phyloP scores from a whole-genome alignment of 2,113 vertebrate species.

The Microtus richardsoni region DNA sequence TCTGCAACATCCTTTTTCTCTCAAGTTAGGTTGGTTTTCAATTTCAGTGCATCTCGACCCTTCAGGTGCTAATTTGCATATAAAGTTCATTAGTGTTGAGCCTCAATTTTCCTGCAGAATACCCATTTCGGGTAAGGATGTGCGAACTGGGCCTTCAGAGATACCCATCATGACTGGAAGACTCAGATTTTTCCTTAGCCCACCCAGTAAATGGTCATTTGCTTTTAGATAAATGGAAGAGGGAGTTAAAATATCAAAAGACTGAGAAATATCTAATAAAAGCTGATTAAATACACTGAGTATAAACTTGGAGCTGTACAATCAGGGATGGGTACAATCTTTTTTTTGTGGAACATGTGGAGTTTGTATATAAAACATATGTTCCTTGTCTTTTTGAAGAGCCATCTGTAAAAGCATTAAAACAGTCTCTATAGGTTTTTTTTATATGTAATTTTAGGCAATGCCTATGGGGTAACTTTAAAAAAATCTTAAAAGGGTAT shows the following conservation, averaged over 20 bases:
- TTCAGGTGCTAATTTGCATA: neutral
- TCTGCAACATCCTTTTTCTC: neutral
- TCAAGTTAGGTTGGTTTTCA: neutral
- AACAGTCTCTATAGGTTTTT: neutral
- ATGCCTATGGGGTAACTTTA: neutral
- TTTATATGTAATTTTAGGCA: neutral
- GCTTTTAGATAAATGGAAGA: neutral
- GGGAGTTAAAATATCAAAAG: neutral
- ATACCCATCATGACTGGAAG: neutral
- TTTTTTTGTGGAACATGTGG: neutral
- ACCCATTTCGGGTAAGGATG: neutral
- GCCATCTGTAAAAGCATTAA: neutral
- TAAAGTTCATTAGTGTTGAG: neutral
- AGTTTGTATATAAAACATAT: neutral
- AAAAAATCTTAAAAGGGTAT: neutral
- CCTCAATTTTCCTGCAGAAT: neutral
- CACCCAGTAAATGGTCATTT: neutral
- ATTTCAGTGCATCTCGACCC: neutral
- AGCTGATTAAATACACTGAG: neutral
- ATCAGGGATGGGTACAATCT: no score
- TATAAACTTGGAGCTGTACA: neutral
- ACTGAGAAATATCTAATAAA: neutral
- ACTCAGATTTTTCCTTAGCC: neutral
- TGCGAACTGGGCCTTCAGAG: neutral
- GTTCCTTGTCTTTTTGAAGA: neutral